Evolutionary conservation across 2,113 vertebrate genomes (phyloP).

Genomic region (Mesembrinibis cayennensis): DNA sequence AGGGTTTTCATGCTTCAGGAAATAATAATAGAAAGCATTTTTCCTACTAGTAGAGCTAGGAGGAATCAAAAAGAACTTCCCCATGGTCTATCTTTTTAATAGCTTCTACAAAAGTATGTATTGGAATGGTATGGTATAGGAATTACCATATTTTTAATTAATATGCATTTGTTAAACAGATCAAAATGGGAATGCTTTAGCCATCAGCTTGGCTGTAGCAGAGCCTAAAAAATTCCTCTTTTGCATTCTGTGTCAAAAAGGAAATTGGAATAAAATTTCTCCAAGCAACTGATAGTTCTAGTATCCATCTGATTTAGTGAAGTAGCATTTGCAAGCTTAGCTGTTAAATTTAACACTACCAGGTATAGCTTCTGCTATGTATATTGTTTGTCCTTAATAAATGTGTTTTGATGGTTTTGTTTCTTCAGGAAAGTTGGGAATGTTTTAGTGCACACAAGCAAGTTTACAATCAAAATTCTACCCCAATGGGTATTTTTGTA

Average conservation of each 20-base stretch:
- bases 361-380: neutral
- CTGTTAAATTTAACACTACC: neutral
- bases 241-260: slow-evolving; percentile 10
- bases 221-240: slow-evolving; percentile 10
- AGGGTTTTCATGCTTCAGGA: neutral
- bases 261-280: slow-evolving; percentile 57
- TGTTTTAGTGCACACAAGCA: neutral
- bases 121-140: too few relatives aligned
- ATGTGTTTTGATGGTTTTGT: slow-evolving; percentile 28
- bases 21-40: neutral
- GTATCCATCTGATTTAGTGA: slow-evolving; percentile 19
- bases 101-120: neutral
- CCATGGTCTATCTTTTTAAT: neutral
- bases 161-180: slow-evolving; percentile 36
- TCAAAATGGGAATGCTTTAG: slow-evolving; percentile 48
- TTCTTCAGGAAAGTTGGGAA: neutral
- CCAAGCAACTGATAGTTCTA: slow-evolving; percentile 18
- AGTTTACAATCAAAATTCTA: neutral
- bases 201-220: slow-evolving; percentile 36
- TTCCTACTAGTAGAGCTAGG: neutral
- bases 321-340: neutral
- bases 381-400: neutral
- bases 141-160: slow-evolving; percentile 53
- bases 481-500: neutral
- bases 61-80: neutral